phyloP scores from a whole-genome alignment of 1,140 invertebrate genomes.

The Bacillus rossius region DNA sequence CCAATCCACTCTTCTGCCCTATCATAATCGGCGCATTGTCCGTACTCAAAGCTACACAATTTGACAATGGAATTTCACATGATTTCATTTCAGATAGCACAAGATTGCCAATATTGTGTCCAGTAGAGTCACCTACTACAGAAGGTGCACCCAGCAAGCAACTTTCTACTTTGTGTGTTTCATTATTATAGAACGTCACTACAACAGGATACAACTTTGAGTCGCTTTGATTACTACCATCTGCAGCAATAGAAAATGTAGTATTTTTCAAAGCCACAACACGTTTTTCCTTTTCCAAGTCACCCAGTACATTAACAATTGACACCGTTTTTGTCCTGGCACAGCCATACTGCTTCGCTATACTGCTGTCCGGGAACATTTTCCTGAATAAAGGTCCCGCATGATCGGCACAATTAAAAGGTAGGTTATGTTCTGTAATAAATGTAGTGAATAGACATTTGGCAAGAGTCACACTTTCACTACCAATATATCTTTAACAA shows the following conservation, averaged over 20 bases:
- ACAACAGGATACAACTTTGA: not conserved
- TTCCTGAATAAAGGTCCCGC: not conserved
- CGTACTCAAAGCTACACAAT: not conserved
- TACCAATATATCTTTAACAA: not conserved
- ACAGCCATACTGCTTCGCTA: constrained; percentile 3
- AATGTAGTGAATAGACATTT: constrained; percentile 1
- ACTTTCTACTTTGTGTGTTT: not conserved
- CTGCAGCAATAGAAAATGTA: not conserved
- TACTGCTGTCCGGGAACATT: not conserved
- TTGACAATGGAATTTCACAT: not conserved
- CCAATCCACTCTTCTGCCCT: not conserved
- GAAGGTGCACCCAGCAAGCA: not conserved
- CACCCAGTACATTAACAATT: not conserved
- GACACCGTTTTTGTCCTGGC: not conserved
- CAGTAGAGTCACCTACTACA: not conserved
- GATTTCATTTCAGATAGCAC: not conserved
- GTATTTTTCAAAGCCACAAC: not conserved
- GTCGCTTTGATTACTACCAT: not conserved
- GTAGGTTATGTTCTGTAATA: not conserved
- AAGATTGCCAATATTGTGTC: too few relatives aligned
- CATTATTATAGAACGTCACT: not conserved
- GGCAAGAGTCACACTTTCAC: not conserved
- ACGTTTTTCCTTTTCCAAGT: not conserved
- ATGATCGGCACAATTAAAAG: not conserved
- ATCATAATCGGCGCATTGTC: constrained; percentile 2